Conservation (phyloP, 1,140 invertebrate genomes). For the Hypothenemus hampei region DNA sequence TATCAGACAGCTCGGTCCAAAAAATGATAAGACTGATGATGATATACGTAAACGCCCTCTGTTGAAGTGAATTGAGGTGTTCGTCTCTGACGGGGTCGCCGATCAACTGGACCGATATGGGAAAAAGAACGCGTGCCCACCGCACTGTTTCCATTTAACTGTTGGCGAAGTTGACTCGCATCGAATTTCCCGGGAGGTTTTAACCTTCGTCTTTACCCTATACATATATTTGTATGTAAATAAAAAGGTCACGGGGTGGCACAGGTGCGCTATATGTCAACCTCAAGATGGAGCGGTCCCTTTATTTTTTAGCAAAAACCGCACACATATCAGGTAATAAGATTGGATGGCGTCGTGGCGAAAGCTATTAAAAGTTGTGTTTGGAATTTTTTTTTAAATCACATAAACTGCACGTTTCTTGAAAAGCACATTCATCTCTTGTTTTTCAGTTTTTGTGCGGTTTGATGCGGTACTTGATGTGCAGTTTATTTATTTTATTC, state of each 20-base stretch:
- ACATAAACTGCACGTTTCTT: too few relatives aligned
- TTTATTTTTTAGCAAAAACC: conserved; percentile 12
- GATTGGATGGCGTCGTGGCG: neutral
- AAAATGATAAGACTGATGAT: conserved; percentile 19
- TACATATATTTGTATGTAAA: conserved; percentile 29
- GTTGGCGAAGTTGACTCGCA: too few relatives aligned
- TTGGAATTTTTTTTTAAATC: neutral
- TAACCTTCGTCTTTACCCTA: conserved; percentile 7
- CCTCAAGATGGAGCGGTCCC: conserved; percentile 22
- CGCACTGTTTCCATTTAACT: too few relatives aligned
- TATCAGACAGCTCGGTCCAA: conserved; percentile 13
- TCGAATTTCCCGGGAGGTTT: neutral
- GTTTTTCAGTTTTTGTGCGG: too few relatives aligned
- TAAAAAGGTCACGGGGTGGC: conserved; percentile 25
- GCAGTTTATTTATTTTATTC: too few relatives aligned
- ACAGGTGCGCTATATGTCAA: conserved; percentile 29
- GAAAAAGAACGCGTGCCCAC: too few relatives aligned
- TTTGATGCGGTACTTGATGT: too few relatives aligned
- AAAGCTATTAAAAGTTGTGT: conserved; percentile 4
- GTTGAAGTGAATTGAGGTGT: too few relatives aligned
- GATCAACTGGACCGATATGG: too few relatives aligned
- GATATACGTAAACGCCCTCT: too few relatives aligned
- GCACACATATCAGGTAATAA: conserved; percentile 12
- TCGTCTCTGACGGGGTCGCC: too few relatives aligned
- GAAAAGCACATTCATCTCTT: too few relatives aligned